Percentiles rank a stretch among this genome's conserved stretches.
These are phyloP conservation scores for Anomalospiza imberbis DNA, from an alignment of 2,797 vertebrate species.

Conservation along the genomic window DNA sequence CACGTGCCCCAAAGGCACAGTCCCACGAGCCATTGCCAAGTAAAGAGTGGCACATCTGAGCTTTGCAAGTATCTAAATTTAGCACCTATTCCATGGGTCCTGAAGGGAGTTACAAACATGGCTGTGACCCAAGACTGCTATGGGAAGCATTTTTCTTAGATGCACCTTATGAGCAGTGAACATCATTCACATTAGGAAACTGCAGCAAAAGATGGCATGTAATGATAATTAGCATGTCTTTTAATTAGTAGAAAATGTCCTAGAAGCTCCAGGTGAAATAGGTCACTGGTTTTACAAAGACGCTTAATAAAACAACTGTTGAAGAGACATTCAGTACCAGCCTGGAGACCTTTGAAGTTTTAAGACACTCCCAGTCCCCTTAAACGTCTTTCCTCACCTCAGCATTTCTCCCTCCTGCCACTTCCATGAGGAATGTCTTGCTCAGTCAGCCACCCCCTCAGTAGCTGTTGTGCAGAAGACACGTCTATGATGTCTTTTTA, in stretches of 20 bases:
- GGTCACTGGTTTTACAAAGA: not conserved
- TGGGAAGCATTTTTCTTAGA: not conserved
- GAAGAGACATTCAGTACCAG: not conserved
- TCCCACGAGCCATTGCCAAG: not conserved
- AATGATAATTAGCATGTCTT: not conserved
- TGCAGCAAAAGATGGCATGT: not conserved
- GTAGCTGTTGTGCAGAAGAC: not conserved
- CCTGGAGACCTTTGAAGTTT: not conserved
- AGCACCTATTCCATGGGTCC: not conserved
- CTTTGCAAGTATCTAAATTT: not conserved
- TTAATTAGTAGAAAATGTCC: not conserved
- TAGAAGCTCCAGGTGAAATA: not conserved
- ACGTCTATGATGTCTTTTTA: accelerated
- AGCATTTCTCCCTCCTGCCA: not conserved
- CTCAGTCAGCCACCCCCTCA: accelerated
- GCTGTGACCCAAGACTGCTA: not conserved
- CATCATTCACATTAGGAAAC: not conserved
- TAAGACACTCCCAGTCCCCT: not conserved
- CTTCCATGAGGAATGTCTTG: not conserved
- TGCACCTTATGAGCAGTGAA: not conserved
- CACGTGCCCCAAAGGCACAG: accelerated
- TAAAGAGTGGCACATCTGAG: not conserved
- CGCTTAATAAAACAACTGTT: not conserved
- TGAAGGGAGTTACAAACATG: not conserved
- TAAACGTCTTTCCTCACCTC: not conserved